Percentiles rank a stretch among this genome's conserved stretches.
Conservation (phyloP, 2,113 vertebrate species). For the Chionodraco myersi region DNA sequence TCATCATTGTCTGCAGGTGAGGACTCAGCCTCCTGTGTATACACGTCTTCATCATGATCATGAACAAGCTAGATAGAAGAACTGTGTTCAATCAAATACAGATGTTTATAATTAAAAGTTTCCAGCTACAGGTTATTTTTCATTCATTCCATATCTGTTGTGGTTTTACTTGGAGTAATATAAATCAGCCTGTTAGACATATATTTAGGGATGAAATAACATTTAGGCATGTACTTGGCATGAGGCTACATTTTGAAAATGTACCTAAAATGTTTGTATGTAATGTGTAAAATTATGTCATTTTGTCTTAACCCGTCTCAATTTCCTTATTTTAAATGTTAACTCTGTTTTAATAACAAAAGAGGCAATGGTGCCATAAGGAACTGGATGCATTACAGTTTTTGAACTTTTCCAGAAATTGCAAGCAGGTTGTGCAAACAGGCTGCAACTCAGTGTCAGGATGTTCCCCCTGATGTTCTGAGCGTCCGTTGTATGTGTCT, state of each 20-base stretch:
- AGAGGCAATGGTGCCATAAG: not conserved
- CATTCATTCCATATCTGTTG: not conserved
- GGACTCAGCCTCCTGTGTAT: slow-evolving; percentile 1
- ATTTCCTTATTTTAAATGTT: not conserved
- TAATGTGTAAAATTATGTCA: not conserved
- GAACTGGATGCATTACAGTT: slow-evolving; percentile 17
- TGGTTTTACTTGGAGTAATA: not conserved
- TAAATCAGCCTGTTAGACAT: not conserved
- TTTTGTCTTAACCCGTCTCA: not conserved
- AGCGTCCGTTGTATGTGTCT: not conserved
- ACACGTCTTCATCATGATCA: not conserved
- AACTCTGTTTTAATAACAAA: not conserved
- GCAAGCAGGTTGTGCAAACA: slow-evolving; percentile 28
- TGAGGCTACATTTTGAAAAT: not conserved
- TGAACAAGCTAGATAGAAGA: not conserved
- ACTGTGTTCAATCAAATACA: not conserved
- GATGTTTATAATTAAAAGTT: not conserved
- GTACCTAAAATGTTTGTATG: not conserved
- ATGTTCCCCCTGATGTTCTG: slow-evolving; percentile 6
- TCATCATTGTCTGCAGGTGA: slow-evolving; percentile 94
- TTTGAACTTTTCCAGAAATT: slow-evolving; percentile 5
- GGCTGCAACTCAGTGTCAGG: slow-evolving; percentile 11
- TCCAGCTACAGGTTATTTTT: not conserved
- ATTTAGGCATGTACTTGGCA: not conserved
- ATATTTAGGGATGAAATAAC: not conserved